phyloP scores from a whole-genome alignment of 1,140 invertebrate genomes.

The Drosophila watanabei region DNA sequence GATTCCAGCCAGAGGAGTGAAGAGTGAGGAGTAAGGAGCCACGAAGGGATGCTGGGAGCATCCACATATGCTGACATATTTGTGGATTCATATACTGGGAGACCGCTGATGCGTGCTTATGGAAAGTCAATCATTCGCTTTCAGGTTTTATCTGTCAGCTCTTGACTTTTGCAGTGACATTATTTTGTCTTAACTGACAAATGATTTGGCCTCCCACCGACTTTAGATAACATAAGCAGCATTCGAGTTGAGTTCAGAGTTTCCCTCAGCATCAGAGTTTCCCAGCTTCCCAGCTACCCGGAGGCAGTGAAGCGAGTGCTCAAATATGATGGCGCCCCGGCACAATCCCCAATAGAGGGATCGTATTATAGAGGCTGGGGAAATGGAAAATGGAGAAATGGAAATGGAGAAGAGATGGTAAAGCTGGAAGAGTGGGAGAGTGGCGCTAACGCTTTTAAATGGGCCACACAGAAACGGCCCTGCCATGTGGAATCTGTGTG shows the following conservation, averaged over 20 bases:
- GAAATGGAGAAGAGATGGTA: neutral
- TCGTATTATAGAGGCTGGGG: slow-evolving; percentile 32
- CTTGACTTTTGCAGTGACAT: slow-evolving; percentile 56
- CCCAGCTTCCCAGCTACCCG: slow-evolving; percentile 4
- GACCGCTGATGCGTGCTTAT: slow-evolving; percentile 67
- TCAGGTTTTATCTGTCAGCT: slow-evolving; percentile 69
- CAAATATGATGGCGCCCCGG: slow-evolving; percentile 59
- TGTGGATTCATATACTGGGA: slow-evolving; percentile 28
- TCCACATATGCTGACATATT: slow-evolving; percentile 28
- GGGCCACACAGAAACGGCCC: slow-evolving; percentile 47
- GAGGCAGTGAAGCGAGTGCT: slow-evolving; percentile 62
- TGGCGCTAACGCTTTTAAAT: slow-evolving; percentile 72
- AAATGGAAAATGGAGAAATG: slow-evolving; percentile 15
- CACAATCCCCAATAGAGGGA: slow-evolving; percentile 25
- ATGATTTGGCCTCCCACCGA: slow-evolving; percentile 55
- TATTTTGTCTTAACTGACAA: slow-evolving; percentile 78
- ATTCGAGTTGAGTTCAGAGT: slow-evolving; percentile 23
- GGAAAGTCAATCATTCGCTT: slow-evolving; percentile 78
- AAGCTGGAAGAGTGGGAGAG: neutral
- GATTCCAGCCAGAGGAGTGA: neutral
- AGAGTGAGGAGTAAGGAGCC: neutral
- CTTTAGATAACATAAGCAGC: slow-evolving; percentile 38
- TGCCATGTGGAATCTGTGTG: slow-evolving; percentile 51
- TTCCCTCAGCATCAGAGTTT: neutral
- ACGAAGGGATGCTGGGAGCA: neutral